Conservation (phyloP, 2,113 vertebrate genomes). For the Cranoglanis bouderius region DNA sequence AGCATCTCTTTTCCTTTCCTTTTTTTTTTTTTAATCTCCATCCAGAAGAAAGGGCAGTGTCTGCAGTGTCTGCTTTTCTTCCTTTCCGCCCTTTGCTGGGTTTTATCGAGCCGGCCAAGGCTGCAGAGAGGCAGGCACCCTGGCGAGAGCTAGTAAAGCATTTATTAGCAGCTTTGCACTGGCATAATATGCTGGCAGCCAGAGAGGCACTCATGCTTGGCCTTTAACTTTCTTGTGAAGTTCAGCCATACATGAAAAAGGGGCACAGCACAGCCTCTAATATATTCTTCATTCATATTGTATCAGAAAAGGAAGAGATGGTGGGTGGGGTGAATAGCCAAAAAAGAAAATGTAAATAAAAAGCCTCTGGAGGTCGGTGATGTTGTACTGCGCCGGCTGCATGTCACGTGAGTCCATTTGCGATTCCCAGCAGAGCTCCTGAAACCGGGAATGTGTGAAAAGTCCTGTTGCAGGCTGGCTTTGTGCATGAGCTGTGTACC, state of each 20-base stretch:
- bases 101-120: slow-evolving; percentile 69
- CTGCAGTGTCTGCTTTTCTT: slow-evolving; percentile 59
- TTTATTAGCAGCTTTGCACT: slow-evolving; percentile 92
- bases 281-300: slow-evolving; percentile 73
- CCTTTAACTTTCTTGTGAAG: slow-evolving; percentile 84
- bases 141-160: slow-evolving; percentile 92
- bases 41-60: slow-evolving; percentile 62
- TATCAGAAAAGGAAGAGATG: slow-evolving; percentile 57
- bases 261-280: slow-evolving; percentile 60
- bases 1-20: slow-evolving; percentile 56
- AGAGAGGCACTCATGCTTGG: slow-evolving; percentile 89
- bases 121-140: slow-evolving; percentile 78
- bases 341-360: slow-evolving; percentile 68
- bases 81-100: slow-evolving; percentile 56
- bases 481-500: slow-evolving; percentile 75
- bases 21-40: slow-evolving; percentile 42
- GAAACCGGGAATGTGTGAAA: slow-evolving; percentile 70
- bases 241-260: slow-evolving; percentile 76
- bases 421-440: slow-evolving; percentile 70
- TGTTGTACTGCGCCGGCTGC: slow-evolving; percentile 63
- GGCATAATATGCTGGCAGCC: slow-evolving; percentile 89
- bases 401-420: slow-evolving; percentile 64
- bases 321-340: slow-evolving; percentile 24
- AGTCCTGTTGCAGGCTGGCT: slow-evolving; percentile 69
- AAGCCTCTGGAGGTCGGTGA: slow-evolving; percentile 48